A percentile compares a stretch with the other conserved stretches of the same genome.
Evolutionary conservation across 2,888 invertebrate species (phyloP).

Genomic region (Spicauda simplicius): DNA sequence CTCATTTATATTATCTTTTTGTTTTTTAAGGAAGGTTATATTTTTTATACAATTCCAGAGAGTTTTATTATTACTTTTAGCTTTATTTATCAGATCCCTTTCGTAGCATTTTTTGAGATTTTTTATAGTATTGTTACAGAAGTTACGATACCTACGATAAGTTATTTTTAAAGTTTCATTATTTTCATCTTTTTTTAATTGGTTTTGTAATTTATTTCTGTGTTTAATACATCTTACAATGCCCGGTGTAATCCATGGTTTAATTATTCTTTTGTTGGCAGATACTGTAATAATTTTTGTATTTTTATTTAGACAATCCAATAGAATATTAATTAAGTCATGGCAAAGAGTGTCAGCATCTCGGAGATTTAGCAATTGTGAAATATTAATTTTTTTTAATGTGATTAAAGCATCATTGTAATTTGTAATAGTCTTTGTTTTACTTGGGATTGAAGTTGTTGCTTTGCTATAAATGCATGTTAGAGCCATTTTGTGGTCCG

Average conservation of each 20-base stretch:
- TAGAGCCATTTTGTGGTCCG: conserved; percentile 4
- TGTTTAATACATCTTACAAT: conserved; percentile 1
- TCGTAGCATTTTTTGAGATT: neutral
- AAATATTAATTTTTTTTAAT: neutral
- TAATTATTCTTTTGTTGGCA: neutral
- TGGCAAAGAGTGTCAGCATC: neutral
- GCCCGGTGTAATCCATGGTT: conserved; percentile 6
- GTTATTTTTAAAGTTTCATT: neutral
- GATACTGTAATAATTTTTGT: neutral
- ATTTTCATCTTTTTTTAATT: neutral
- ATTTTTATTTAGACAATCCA: neutral
- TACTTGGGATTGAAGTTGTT: neutral
- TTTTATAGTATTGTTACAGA: conserved; percentile 1
- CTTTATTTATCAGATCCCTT: neutral
- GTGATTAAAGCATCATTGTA: neutral
- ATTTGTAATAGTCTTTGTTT: neutral
- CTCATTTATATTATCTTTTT: neutral
- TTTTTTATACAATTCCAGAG: neutral
- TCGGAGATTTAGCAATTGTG: neutral
- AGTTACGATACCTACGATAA: neutral
- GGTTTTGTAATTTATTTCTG: conserved; percentile 3
- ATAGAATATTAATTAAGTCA: neutral
- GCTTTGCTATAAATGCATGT: neutral
- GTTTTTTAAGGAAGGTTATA: no score
- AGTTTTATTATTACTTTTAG: neutral